A percentile compares a stretch with the other conserved stretches of the same genome.
These are phyloP conservation scores for Phorcus lineatus DNA, from an alignment of 2,888 invertebrate genomes.

Conservation along the genomic window DNA sequence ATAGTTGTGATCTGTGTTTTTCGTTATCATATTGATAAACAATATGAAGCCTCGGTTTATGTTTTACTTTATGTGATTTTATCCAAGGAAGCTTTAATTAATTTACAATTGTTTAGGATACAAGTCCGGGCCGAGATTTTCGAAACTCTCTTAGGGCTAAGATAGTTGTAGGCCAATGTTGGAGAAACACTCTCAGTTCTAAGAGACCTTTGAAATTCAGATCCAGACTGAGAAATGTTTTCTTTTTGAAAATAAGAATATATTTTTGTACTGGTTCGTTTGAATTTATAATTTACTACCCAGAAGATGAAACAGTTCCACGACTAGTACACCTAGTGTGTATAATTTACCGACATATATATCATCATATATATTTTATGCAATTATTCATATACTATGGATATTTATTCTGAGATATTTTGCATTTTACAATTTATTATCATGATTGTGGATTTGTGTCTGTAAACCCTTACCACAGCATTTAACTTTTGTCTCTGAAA, in stretches of 20 bases:
- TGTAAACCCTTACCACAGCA: too few relatives aligned
- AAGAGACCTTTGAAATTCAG: too few relatives aligned
- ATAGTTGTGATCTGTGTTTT: background rate
- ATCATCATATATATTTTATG: constrained; percentile 3
- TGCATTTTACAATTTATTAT: background rate
- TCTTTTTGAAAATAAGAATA: background rate
- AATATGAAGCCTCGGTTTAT: background rate
- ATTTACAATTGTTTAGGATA: background rate
- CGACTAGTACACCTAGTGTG: too few relatives aligned
- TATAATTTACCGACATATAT: too few relatives aligned
- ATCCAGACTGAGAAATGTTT: background rate
- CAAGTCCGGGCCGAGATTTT: too few relatives aligned
- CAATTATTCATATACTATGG: background rate
- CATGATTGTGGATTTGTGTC: background rate
- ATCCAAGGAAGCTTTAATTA: background rate
- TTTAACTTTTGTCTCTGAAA: too few relatives aligned
- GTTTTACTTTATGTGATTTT: background rate
- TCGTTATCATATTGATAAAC: too few relatives aligned
- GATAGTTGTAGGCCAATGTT: too few relatives aligned
- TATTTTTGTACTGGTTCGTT: background rate
- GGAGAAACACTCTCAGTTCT: too few relatives aligned
- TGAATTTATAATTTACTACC: background rate
- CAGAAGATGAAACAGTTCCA: too few relatives aligned
- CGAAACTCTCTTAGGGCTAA: too few relatives aligned
- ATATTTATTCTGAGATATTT: background rate